Evolutionary conservation across 2,888 invertebrate species (phyloP), one percentile per base, ranked within the genome.

Genomic region (Trisateles emortualis): DNA sequence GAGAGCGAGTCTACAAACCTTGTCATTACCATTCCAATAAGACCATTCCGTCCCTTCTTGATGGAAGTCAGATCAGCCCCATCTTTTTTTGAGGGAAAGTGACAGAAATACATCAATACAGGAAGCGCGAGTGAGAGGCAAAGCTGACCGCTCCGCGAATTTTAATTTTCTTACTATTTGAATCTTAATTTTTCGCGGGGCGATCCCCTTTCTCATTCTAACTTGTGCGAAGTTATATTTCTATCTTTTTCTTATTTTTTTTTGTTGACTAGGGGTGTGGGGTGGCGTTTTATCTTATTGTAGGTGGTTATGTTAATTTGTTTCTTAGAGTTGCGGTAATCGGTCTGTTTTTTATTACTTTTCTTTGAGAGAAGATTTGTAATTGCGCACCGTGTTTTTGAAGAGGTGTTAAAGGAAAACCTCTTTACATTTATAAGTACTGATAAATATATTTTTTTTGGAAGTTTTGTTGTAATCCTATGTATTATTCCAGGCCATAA

Each of bases 81-180:
- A 84, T 84, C 82, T 89, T 90, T 88, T 74, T 74, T 69, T 65
- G 64, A 39, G 38, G 38, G 65, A 84, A 32, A 64, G 73, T 65
- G 83, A 85, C 54, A 52, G 46, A 45, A 1, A 33, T 50, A 76
- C 4, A 13, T 10, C 33, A 26, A 19, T 14, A 9, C 6, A 0
- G 1, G 3, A 52, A 33, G 81, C 41, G 1, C 38, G 76, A 91
- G 58, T 53, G 79, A 69, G 88, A 87, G 6, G 45, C 61, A 70
- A 63, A 68, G 80, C 79, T 88, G 88, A 88, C 88, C 90, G 88
- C 84, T 87, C 84, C 82, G 79, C 88, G 90, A 88, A 92, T 93
- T 93, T 93, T 92, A 93, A 93, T 92, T 91, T 92, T 91, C 92
- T 92, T 90, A 91, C 89, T 83, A 88, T 92, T 93, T 91, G 93